These are phyloP conservation scores for Sepioteuthis lessoniana DNA, from an alignment of 2,888 invertebrate species.

Conservation along the genomic window DNA sequence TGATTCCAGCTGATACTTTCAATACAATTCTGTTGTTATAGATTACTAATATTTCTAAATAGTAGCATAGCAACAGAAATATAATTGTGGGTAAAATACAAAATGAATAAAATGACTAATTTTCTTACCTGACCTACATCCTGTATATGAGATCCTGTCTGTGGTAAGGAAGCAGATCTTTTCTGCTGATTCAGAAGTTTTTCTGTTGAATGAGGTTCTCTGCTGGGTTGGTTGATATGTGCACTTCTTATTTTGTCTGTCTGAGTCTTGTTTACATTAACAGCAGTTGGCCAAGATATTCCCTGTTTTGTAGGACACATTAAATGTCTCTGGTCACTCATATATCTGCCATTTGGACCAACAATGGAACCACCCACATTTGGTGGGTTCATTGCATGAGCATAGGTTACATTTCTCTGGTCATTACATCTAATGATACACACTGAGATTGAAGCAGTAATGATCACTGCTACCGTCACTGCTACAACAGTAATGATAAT, in stretches of 20 bases:
- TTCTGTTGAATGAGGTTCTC: neutral
- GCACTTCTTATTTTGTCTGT: neutral
- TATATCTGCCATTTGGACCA: neutral
- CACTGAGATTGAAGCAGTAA: neutral
- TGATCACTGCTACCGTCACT: neutral
- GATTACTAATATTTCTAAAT: too few species aligned
- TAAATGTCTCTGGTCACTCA: constrained; percentile 5
- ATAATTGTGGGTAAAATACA: neutral
- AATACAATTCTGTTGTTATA: too few species aligned
- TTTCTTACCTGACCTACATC: neutral
- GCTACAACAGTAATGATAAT: neutral
- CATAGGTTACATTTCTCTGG: neutral
- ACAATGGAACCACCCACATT: neutral
- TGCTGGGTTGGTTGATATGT: neutral
- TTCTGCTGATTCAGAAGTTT: neutral
- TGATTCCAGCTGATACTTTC: too few species aligned
- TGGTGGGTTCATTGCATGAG: neutral
- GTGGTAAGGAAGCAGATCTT: neutral
- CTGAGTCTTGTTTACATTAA: neutral
- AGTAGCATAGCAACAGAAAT: neutral
- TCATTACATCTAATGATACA: constrained; percentile 11
- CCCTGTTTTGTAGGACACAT: neutral
- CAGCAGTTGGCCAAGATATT: constrained; percentile 33
- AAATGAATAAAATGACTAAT: neutral
- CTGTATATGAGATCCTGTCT: neutral